Percentiles rank a stretch among this genome's conserved stretches.
Evolutionary conservation across 2,113 vertebrate species (phyloP).

Genomic region (Beaufortia kweichowensis): DNA sequence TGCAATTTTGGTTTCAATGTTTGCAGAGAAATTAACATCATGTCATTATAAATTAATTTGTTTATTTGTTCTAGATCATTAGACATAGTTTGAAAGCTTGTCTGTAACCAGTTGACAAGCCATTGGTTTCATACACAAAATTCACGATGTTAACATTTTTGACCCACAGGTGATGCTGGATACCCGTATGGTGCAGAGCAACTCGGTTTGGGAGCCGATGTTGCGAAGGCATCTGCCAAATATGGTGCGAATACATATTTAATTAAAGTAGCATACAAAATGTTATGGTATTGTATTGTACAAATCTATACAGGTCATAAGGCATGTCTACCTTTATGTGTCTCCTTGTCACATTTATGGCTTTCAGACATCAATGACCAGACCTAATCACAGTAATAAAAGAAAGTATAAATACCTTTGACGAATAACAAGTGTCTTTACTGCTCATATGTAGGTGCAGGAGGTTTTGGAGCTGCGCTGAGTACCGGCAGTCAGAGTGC

Average conservation of each 20-base stretch:
- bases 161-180: slow-evolving; percentile 62
- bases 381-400: background rate
- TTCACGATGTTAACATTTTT: background rate
- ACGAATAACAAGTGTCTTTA: background rate
- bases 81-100: no score
- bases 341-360: no score
- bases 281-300: no score
- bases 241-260: slow-evolving; percentile 63
- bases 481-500: slow-evolving; percentile 14
- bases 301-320: no score
- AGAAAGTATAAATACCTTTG: background rate
- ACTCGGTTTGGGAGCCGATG: slow-evolving; percentile 64
- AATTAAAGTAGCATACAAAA: no score
- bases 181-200: slow-evolving; percentile 69
- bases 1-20: no score
- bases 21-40: no score
- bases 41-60: no score
- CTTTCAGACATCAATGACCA: background rate
- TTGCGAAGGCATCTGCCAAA: slow-evolving; percentile 65
- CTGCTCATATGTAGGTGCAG: slow-evolving; percentile 23
- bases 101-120: no score
- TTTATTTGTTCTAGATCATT: no score
- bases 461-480: slow-evolving; percentile 23
- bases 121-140: no score
- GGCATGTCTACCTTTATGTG: no score